Base-by-base conservation (phyloP, 2,797 vertebrate genomes). In the Dermochelys coriacea region DNA sequence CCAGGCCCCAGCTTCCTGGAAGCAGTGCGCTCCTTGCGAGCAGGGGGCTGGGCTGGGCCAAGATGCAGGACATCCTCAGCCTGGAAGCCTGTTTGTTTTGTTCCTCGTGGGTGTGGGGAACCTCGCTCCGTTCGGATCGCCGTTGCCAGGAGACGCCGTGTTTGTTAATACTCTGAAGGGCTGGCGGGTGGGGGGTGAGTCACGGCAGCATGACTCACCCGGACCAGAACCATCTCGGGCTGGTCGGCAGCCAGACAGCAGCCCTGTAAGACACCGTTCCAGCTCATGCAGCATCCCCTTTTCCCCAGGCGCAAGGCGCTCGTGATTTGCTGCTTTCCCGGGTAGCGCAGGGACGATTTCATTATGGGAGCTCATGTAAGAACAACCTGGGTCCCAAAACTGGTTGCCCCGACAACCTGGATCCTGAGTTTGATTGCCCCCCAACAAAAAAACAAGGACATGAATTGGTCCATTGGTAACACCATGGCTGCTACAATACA, bases 81-180 rank as follows among this genome's bases (percentile, higher is more conserved):
- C 78, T 27, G 25, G 71, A 34, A 31, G 55, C 41, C 57, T n/a
- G n/a, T 59, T 34, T 50, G 82, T 37, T 51, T n/a, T 81, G 78
- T 59, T 79, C 71, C 64, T 74, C 41, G 18, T 81, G 68, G 74
- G 74, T 8, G 51, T 27, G 27, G 47, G 64, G 55, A 82, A 75
- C 59, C 12, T 41, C 31, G 10, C 77, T 37, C 27, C 19, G 23
- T 79, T 80, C n/a, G 11, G 68, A 89, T 12, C 84, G 12, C 41
- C 23, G 96, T 97, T 93, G 95, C 97, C 59, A 0, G 47, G 97
- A 82, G 91, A 97, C 97, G 47, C 86, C 84, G 59, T 97, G 96
- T 97, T 97, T 97, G 97, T 97, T 96, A 94, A 88, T n/a, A 85
- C 88, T 91, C 74, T 86, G 89, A 93, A 90, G 87, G 95, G 91